A percentile compares a stretch with the other conserved stretches of the same genome.
Evolutionary conservation across 1,140 invertebrate genomes (phyloP).

Genomic region (Drosophila hydei): DNA sequence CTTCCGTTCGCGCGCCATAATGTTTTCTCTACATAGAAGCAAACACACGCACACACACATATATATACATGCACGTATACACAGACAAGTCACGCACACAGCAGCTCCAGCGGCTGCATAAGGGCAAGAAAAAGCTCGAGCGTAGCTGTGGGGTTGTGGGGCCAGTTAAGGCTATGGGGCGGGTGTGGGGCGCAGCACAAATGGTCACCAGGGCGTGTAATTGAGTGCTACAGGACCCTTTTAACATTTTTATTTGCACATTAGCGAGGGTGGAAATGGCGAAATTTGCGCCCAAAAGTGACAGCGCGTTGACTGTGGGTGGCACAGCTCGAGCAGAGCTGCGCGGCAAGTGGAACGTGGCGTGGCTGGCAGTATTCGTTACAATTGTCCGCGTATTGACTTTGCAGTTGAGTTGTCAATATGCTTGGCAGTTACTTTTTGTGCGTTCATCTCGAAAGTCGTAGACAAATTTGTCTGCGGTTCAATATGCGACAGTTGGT

Average conservation of each 20-base stretch:
- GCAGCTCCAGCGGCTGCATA: constrained; percentile 15
- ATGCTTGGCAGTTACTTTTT: constrained; percentile 55
- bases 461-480: constrained; percentile 81
- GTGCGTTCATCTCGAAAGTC: constrained; percentile 63
- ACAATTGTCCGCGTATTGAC: constrained; percentile 57
- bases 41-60: constrained; percentile 45
- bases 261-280: constrained; percentile 83
- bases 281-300: constrained; percentile 80
- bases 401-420: constrained; percentile 71
- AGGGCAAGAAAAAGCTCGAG: constrained; percentile 36
- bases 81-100: constrained; percentile 66
- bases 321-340: constrained; percentile 7
- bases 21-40: constrained; percentile 72
- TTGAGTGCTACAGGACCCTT: constrained; percentile 84
- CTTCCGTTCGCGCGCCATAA: constrained; percentile 84
- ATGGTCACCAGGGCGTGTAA: constrained; percentile 84
- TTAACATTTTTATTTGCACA: constrained; percentile 84
- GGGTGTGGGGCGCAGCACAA: constrained; percentile 48
- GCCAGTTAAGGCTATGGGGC: not conserved
- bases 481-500: constrained; percentile 70
- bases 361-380: constrained; percentile 7
- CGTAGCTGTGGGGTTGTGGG: constrained; percentile 1
- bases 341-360: not conserved
- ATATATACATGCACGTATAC: constrained; percentile 31
- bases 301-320: constrained; percentile 79